Evolutionary conservation across 2,888 invertebrate species (phyloP).

Genomic region (Actias luna): DNA sequence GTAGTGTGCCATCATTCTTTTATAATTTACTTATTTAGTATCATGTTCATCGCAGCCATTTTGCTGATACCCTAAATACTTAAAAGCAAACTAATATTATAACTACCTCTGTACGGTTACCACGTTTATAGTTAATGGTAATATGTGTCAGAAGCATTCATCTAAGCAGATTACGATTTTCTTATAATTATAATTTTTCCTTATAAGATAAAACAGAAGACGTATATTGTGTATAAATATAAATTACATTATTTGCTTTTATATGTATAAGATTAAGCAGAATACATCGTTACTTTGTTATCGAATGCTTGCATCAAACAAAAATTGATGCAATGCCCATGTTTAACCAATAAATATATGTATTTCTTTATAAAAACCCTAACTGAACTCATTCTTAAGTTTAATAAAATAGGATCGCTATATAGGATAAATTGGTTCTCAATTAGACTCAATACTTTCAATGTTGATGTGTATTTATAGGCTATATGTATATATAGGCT

Average conservation of each 20-base stretch:
- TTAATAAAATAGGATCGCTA: too few species aligned
- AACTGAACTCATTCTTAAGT: neutral
- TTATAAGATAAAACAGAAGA: slow-evolving; percentile 6
- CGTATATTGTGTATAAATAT: slow-evolving; percentile 2
- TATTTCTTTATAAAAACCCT: neutral
- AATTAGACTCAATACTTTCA: too few species aligned
- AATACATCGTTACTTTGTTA: slow-evolving; percentile 17
- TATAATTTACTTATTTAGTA: neutral
- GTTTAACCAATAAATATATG: neutral
- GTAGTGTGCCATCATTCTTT: neutral
- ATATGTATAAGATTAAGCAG: slow-evolving; percentile 10
- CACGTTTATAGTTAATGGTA: neutral
- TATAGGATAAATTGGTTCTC: too few species aligned
- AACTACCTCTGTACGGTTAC: neutral
- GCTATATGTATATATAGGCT: neutral
- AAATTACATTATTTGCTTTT: slow-evolving; percentile 15
- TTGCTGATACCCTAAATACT: too few species aligned
- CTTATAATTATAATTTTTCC: neutral
- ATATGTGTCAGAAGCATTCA: neutral
- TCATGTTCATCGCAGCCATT: neutral
- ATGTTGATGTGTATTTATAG: too few species aligned
- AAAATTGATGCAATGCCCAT: neutral
- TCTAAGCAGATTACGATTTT: slow-evolving; percentile 1
- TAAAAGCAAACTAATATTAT: too few species aligned
- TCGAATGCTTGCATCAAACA: slow-evolving; percentile 7